Conservation (phyloP, 2,797 vertebrate species). For the Apodemus agrarius region DNA sequence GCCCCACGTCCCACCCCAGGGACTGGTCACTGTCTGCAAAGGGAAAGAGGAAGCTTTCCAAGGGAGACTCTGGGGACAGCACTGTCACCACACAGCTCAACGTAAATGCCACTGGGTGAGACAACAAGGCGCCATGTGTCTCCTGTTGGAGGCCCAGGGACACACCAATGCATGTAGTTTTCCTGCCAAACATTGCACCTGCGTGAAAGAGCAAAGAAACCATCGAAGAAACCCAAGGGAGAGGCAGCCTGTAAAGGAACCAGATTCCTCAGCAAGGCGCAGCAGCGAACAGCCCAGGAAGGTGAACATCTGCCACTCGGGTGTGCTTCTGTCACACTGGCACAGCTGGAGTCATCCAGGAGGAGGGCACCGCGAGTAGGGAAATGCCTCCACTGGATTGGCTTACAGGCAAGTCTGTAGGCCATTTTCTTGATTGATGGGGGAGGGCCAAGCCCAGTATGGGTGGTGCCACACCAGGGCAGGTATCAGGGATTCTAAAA, state of each 20-base stretch:
- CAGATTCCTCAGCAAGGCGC: too few species aligned
- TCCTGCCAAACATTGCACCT: too few species aligned
- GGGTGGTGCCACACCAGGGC: neutral
- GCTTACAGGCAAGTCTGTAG: neutral
- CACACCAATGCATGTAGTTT: too few species aligned
- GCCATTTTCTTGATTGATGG: neutral
- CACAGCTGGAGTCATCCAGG: neutral
- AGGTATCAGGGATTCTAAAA: neutral
- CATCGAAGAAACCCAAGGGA: rapidly evolving
- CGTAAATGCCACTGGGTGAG: neutral
- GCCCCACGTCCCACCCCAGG: rapidly evolving
- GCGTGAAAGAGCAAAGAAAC: neutral
- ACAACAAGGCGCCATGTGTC: rapidly evolving
- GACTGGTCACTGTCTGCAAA: neutral
- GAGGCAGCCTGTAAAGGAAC: neutral
- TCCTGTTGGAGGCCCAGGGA: neutral
- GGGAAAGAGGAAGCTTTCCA: neutral
- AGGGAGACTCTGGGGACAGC: neutral
- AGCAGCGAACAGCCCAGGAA: neutral
- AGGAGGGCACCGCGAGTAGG: neutral
- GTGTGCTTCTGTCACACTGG: neutral
- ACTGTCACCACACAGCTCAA: neutral
- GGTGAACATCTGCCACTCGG: neutral
- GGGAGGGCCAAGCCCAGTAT: neutral
- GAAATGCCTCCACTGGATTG: neutral